These are phyloP conservation scores for Candoia aspera DNA, from an alignment of 2,113 vertebrate species.

Conservation along the genomic window DNA sequence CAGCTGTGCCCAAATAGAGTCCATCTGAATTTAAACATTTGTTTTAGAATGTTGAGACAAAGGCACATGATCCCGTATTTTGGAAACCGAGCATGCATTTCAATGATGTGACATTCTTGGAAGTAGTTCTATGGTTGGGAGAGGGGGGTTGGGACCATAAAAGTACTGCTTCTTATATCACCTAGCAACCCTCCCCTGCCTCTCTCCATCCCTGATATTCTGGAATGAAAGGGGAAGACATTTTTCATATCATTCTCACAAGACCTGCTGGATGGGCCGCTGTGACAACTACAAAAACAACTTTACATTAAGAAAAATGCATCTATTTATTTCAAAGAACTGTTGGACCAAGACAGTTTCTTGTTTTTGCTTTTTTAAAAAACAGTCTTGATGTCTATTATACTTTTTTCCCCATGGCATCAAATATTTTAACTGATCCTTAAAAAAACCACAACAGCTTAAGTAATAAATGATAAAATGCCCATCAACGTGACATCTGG, in stretches of 20 bases:
- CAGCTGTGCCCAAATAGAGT: neutral
- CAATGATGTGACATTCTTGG: neutral
- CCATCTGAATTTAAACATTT: conserved; percentile 32
- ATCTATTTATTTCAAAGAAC: neutral
- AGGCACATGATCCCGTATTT: neutral
- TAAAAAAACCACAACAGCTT: neutral
- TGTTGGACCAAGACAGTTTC: neutral
- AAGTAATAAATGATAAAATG: neutral
- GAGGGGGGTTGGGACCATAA: neutral
- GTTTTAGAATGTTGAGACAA: conserved; percentile 19
- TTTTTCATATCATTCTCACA: neutral
- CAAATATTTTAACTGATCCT: neutral
- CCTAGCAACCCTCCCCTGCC: neutral
- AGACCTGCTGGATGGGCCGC: neutral
- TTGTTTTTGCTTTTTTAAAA: neutral
- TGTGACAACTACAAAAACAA: neutral
- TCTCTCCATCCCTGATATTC: neutral
- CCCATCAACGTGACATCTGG: neutral
- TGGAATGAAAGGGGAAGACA: neutral
- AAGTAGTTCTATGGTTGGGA: neutral
- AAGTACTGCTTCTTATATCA: neutral
- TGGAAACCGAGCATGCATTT: neutral
- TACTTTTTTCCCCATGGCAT: too few relatives aligned
- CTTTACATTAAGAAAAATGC: neutral
- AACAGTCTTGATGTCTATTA: neutral